A percentile compares a stretch with the other conserved stretches of the same genome.
phyloP scores from a whole-genome alignment of 2,113 vertebrate species.

The Lota lota region DNA sequence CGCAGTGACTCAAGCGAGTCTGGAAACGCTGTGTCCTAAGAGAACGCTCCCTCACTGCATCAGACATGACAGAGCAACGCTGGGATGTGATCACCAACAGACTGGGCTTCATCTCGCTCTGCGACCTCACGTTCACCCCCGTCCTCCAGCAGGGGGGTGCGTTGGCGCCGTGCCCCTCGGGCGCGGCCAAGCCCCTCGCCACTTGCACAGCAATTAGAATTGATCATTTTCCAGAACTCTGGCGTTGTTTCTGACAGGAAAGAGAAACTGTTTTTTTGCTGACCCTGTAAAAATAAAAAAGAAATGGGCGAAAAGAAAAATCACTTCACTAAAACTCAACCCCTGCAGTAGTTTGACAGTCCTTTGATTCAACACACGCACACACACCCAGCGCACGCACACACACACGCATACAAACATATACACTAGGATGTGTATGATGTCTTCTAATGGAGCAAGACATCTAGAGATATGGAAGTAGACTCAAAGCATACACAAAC shows the following conservation, averaged over 20 bases:
- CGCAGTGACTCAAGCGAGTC: too few species aligned
- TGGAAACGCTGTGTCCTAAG: too few species aligned
- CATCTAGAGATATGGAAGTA: too few species aligned
- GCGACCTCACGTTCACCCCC: conserved; percentile 8
- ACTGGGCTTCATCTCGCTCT: not conserved
- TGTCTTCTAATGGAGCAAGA: too few species aligned
- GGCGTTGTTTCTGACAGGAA: conserved; percentile 29
- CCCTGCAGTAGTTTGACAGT: not conserved
- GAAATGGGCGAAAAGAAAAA: conserved; percentile 9
- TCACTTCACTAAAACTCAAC: conserved; percentile 12
- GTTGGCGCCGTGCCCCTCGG: not conserved
- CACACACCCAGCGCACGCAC: not conserved
- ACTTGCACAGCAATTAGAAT: conserved; percentile 32
- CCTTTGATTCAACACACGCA: conserved; percentile 15
- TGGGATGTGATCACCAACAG: not conserved
- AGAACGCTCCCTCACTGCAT: too few species aligned
- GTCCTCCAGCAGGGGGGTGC: conserved; percentile 1
- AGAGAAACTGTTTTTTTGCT: conserved; percentile 32
- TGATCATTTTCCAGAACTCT: conserved; percentile 38
- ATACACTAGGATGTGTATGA: not conserved
- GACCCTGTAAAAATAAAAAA: conserved; percentile 18
- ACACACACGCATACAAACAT: not conserved
- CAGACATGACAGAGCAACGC: not conserved
- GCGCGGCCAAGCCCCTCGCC: not conserved
- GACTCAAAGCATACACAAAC: not conserved